Conservation (phyloP, 2,113 vertebrate genomes). For the Trematomus loennbergii region DNA sequence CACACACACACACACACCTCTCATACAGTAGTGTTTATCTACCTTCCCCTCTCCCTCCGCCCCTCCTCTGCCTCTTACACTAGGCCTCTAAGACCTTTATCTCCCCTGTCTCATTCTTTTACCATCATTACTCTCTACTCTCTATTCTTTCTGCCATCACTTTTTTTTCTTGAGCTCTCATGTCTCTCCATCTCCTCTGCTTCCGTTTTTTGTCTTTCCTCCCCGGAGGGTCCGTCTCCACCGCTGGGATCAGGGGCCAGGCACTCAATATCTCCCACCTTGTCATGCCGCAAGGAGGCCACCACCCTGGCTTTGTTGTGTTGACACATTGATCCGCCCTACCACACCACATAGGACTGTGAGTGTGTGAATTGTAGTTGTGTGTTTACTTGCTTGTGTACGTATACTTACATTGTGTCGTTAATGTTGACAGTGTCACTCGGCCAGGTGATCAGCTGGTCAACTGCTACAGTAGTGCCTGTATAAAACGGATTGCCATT, state of each 20-base stretch:
- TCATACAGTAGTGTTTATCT: conserved; percentile 47
- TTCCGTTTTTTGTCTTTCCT: conserved; percentile 19
- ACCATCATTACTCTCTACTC: conserved; percentile 57
- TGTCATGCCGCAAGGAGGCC: conserved; percentile 66
- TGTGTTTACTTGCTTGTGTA: background rate
- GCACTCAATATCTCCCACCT: conserved; percentile 77
- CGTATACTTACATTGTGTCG: conserved; percentile 2
- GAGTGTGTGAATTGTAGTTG: conserved; percentile 22
- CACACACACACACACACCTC: background rate
- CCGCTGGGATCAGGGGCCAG: conserved; percentile 66
- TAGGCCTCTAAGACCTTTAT: conserved; percentile 58
- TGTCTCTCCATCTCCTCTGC: conserved; percentile 36
- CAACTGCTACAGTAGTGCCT: too few relatives aligned
- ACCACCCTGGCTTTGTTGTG: conserved; percentile 68
- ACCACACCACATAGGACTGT: conserved; percentile 32
- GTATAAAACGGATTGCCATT: too few relatives aligned
- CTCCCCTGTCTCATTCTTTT: conserved; percentile 62
- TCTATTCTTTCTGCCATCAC: conserved; percentile 40
- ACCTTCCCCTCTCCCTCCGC: conserved; percentile 24
- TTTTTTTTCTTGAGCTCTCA: conserved; percentile 30
- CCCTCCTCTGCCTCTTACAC: conserved; percentile 42
- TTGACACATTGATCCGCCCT: conserved; percentile 70
- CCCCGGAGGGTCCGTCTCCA: conserved; percentile 49
- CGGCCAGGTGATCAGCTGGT: too few relatives aligned
- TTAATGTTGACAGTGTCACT: too few relatives aligned